These are phyloP conservation scores for Actinemys pallida DNA, from an alignment of 2,113 vertebrate species.

Conservation along the genomic window DNA sequence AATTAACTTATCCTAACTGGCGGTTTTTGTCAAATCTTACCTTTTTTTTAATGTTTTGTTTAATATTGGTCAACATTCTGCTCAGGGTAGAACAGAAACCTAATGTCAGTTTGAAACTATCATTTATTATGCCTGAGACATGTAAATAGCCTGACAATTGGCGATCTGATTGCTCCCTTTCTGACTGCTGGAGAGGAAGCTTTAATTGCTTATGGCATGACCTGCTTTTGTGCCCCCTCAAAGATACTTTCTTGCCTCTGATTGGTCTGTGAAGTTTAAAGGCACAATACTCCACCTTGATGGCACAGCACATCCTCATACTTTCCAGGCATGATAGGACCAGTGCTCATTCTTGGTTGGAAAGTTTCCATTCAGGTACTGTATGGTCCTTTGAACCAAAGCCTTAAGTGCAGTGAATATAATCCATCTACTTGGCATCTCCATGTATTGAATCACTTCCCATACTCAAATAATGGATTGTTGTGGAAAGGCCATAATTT, in stretches of 20 bases:
- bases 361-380: not conserved
- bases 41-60: not conserved
- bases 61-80: not conserved
- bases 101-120: not conserved
- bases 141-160: not conserved
- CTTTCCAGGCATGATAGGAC: not conserved
- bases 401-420: not conserved
- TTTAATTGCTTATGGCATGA: not conserved
- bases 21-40: not conserved
- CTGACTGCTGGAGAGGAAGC: not conserved
- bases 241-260: not conserved
- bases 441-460: rapidly evolving
- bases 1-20: not conserved
- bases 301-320: rapidly evolving
- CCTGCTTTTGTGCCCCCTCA: not conserved
- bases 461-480: rapidly evolving
- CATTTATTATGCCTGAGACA: not conserved
- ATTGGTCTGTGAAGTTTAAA: not conserved
- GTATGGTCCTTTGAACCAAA: not conserved
- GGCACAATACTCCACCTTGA: not conserved
- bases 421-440: not conserved
- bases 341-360: not conserved
- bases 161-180: not conserved
- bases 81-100: not conserved
- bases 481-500: not conserved